These are phyloP conservation scores for Drosophila hydei DNA, from an alignment of 1,140 invertebrate species.

Conservation along the genomic window DNA sequence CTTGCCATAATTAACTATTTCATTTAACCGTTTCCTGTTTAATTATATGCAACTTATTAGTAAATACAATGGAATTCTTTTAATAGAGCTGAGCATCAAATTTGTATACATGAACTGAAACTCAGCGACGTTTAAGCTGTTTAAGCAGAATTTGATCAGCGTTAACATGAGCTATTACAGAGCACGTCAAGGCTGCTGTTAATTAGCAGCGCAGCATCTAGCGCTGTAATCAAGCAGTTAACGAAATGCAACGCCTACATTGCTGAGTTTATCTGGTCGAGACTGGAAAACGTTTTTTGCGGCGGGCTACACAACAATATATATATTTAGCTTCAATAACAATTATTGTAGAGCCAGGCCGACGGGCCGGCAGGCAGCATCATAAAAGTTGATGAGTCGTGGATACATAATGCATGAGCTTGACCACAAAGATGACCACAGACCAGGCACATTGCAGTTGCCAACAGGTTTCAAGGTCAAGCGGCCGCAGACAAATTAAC, in stretches of 20 bases:
- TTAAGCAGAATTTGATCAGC: background rate
- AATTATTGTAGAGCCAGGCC: slow-evolving; percentile 22
- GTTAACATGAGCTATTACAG: background rate
- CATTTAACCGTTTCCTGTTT: background rate
- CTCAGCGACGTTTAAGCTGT: background rate
- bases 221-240: slow-evolving; percentile 9
- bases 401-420: slow-evolving; percentile 36
- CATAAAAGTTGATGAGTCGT: slow-evolving; percentile 26
- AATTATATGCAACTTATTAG: background rate
- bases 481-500: slow-evolving; percentile 32
- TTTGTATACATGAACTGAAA: background rate
- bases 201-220: background rate
- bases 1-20: background rate
- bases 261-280: background rate
- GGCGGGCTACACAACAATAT: background rate
- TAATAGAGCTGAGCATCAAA: background rate
- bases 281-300: slow-evolving; percentile 1
- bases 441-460: slow-evolving; percentile 34
- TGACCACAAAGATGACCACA: slow-evolving; percentile 39
- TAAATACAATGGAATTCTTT: background rate
- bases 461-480: slow-evolving; percentile 41
- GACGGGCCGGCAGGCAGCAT: background rate
- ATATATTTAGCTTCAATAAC: slow-evolving; percentile 29
- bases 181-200: slow-evolving; percentile 1
- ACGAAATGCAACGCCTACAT: slow-evolving; percentile 10